These are phyloP conservation scores for Nannobrachium achirus DNA, from an alignment of 2,113 vertebrate genomes.

Conservation along the genomic window DNA sequence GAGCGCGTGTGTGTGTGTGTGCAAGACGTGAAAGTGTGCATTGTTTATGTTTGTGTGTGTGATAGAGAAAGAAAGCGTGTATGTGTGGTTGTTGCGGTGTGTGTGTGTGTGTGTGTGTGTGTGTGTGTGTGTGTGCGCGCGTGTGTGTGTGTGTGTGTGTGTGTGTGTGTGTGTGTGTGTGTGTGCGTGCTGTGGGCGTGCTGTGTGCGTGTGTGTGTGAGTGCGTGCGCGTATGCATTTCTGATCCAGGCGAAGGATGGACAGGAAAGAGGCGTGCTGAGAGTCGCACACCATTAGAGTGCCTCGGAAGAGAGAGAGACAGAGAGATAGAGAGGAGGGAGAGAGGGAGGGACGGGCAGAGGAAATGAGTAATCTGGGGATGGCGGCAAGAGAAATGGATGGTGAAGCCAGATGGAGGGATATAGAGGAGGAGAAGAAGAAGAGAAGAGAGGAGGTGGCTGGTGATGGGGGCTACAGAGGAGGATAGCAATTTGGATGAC, in stretches of 20 bases:
- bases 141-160: conserved; percentile 26
- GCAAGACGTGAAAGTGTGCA: conserved; percentile 6
- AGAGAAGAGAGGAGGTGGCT: not conserved
- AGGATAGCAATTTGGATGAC: too few species aligned
- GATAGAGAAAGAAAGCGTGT: too few species aligned
- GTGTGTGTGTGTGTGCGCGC: conserved; percentile 6
- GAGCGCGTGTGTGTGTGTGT: conserved; percentile 22
- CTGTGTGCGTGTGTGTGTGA: conserved; percentile 7
- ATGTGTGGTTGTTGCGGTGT: not conserved
- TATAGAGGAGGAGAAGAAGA: conserved; percentile 11
- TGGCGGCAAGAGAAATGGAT: not conserved
- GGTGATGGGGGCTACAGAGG: too few species aligned
- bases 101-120: conserved; percentile 6
- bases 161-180: conserved; percentile 8
- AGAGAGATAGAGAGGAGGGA: not conserved
- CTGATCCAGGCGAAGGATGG: conserved; percentile 15
- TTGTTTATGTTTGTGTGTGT: conserved; percentile 3
- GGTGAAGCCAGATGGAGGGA: conserved; percentile 27
- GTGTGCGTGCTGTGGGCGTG: conserved; percentile 13
- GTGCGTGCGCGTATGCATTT: conserved; percentile 5
- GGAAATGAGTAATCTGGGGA: not conserved
- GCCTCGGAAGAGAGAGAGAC: conserved; percentile 3
- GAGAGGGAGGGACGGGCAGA: not conserved
- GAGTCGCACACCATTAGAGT: conserved; percentile 22
- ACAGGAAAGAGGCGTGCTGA: conserved; percentile 30